Base-by-base conservation (phyloP, 2,888 invertebrate species). In the Lasioglossum lativentre region DNA sequence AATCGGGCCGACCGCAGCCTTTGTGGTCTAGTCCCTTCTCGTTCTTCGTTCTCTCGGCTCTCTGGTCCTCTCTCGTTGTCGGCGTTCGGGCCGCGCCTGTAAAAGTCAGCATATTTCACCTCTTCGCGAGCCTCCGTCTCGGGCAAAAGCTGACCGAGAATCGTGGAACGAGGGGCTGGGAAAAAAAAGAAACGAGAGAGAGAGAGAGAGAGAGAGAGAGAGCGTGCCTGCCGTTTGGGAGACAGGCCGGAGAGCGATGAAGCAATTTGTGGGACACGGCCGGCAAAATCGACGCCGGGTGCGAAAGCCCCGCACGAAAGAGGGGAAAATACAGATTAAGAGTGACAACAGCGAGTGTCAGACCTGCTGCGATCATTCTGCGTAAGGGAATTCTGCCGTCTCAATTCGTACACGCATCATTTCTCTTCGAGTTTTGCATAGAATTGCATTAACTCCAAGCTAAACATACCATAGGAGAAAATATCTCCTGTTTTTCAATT, bases 51-150 rank as follows among this genome's bases (percentile, higher is more conserved):
- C 78, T 66, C 71, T 79, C 75, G 56, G 78, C 68, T 80, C 79
- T 56, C 45, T 82, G 66, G 66, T 70, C 88, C 83, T 75, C 84
- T 86, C 77, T 84, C 86, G 81, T 89, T 83, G 77, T 71, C 86
- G 76, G 80, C 83, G 87, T 85, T 84, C 84, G 85, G 38, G 66
- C 66, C 88, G 88, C 88, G 90, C 92, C 92, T 93, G 92, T 93
- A 94, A 94, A 94, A 95, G 95, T 95, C 95, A 95, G 95, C 95
- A 95, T 94, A 94, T 95, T 95, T 94, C 90, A 93, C 86, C 90
- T 84, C 86, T 83, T 83, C 84, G 75, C 83, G 82, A 80, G 78
- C 78, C 86, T 88, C 84, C 68, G 68, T 68, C 73, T 87, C 80
- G 76, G 74, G 76, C 71, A 82, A 72, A 76, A 80, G 76, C 85